Evolutionary conservation across 2,797 vertebrate genomes (phyloP).

Genomic region (Artibeus jamaicensis): DNA sequence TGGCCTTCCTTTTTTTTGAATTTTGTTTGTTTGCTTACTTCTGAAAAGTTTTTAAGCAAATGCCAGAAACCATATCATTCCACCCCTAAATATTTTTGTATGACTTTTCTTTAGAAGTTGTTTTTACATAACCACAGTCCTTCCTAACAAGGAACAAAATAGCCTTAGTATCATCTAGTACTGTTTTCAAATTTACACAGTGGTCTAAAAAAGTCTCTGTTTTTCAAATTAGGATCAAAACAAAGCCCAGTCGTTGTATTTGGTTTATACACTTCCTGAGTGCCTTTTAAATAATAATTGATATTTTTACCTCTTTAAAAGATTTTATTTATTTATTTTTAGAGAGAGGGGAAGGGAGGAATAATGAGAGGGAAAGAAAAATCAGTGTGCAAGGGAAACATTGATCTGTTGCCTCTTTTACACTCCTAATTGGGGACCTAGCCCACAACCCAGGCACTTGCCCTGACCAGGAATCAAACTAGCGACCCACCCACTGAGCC

Average conservation of each 20-base stretch:
- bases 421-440: background rate
- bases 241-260: background rate
- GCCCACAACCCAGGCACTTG: background rate
- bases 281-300: background rate
- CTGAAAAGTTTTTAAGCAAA: background rate
- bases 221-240: background rate
- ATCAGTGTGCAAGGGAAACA: background rate
- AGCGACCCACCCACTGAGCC: background rate
- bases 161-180: background rate
- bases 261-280: background rate
- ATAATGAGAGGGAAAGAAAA: background rate
- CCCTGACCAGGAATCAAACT: background rate
- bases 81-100: background rate
- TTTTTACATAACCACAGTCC: background rate
- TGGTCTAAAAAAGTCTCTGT: background rate
- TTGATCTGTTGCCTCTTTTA: background rate
- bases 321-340: background rate
- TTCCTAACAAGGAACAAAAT: background rate
- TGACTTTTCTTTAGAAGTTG: conserved; percentile 5
- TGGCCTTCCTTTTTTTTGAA: background rate
- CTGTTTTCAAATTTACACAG: background rate
- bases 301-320: background rate
- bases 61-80: background rate
- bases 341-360: background rate
- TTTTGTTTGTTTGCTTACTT: background rate